Conservation (phyloP, 2,797 vertebrate genomes). For the Acanthurus lineatus region DNA sequence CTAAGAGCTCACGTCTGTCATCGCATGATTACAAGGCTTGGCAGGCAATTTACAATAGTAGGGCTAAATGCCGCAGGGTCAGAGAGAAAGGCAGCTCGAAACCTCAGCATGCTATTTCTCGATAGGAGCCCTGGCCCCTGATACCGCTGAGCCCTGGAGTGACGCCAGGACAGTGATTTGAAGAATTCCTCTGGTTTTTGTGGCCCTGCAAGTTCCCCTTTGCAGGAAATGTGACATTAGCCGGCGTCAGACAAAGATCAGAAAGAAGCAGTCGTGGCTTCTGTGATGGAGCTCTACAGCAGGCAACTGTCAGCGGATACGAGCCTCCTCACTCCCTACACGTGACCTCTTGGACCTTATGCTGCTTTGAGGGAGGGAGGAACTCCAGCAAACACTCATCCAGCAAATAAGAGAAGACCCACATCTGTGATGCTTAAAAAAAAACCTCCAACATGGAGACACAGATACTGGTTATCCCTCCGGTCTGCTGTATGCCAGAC, state of each 20-base stretch:
- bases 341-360: slow-evolving; percentile 59
- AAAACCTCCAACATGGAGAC: slow-evolving; percentile 50
- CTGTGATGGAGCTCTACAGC: slow-evolving; percentile 56
- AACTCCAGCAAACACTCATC: slow-evolving; percentile 16
- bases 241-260: slow-evolving; percentile 55
- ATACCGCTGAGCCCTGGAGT: slow-evolving; percentile 71
- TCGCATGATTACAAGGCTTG: slow-evolving; percentile 65
- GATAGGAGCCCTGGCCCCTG: slow-evolving; percentile 68
- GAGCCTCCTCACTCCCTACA: slow-evolving; percentile 14
- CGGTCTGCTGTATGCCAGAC: slow-evolving; percentile 67
- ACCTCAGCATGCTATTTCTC: slow-evolving; percentile 78
- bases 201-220: slow-evolving; percentile 62
- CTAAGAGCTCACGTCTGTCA: slow-evolving; percentile 37
- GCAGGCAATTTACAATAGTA: slow-evolving; percentile 64
- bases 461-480: slow-evolving; percentile 57
- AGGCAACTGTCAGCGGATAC: slow-evolving; percentile 62
- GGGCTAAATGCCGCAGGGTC: slow-evolving; percentile 58
- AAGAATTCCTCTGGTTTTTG: slow-evolving; percentile 80
- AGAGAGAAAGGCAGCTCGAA: slow-evolving; percentile 66
- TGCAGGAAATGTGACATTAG: slow-evolving; percentile 70
- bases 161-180: slow-evolving; percentile 80
- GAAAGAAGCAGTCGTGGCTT: slow-evolving; percentile 51
- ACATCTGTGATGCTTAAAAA: slow-evolving; percentile 28
- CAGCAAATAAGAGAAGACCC: background rate
- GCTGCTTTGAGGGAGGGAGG: slow-evolving; percentile 38